Evolutionary conservation across 2,888 invertebrate species (phyloP), one percentile per base, ranked within the genome.

Genomic region (Panzeria rudis): DNA sequence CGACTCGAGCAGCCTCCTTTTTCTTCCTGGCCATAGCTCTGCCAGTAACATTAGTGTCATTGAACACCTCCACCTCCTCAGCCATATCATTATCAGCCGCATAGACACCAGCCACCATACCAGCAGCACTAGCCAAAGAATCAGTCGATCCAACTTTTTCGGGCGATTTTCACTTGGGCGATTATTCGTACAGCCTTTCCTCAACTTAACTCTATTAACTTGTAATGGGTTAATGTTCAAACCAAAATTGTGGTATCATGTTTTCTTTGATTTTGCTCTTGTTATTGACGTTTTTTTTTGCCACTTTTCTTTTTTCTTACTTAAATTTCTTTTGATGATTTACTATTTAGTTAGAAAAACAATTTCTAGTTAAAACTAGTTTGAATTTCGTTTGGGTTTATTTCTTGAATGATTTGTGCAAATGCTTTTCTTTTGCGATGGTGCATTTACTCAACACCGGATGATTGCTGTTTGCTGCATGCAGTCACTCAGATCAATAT

Each of bases 371-470:
- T 76, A 82, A 82, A 69, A 69, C 54, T 62, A 29, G 44, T 25
- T 73, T 54, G 32, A 56, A 32, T 35, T 80, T 80, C 41, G 13
- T 47, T 47, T n/a, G 13, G 15, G 29, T 20, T 54, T 20, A 29
- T 25, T 61, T 47, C 15, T 29, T 71, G 25, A 82, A 64, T 76
- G 76, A 76, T 76, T 82, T 76, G 76, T 64, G 50, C 64, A 82
- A 76, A 76, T 44, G 47, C 44, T 69, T 82, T 56, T n/a, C 23
- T 54, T n/a, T 25, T 35, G 41, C 23, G 52, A 41, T 71, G 52
- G 3, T 41, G 62, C 44, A 32, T 17, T 64, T 25, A 47, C 44
- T 38, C 15, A 17, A 7, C 9, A 25, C 11, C 9, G 25, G 23
- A 52, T 62, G 41, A 62, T 41, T 38, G 38, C 41, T n/a, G 52